Base-by-base conservation (phyloP, 2,113 vertebrate species). In the Myrmophylax atrothorax region DNA sequence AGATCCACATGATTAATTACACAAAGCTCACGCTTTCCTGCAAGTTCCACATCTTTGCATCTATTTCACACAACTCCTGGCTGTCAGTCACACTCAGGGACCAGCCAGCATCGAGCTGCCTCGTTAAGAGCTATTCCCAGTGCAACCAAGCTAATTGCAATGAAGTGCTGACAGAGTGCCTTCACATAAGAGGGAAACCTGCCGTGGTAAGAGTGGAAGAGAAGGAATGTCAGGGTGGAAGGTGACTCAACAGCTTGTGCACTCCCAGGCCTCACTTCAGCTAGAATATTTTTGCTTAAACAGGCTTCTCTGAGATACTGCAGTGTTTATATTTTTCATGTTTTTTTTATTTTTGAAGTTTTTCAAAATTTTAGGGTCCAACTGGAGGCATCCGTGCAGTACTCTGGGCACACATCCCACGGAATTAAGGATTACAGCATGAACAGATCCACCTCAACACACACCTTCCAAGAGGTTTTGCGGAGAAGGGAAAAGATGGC, bases 361-460 rank as follows among this genome's bases (percentile, higher is more conserved):
- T 64, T 72, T 53, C 29, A 68, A 35, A 87, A 37, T 26, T 82
- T 59, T 56, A 28, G 7, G 5, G 31, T 63, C 47, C 4, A 60
- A 7, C 26, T 42, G 22, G 35, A 84, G 35, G 29, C 0, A 0
- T 2, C 29, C 2, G 0, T 29, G 14, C 37, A 79, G 33, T 47
- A 28, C 47, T 73, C 47, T 18, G 9, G 59, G 62, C 74, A 72
- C 4, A 1, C 15, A 35, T 37, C 25, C 37, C 35, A 56, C 18
- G 50, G 50, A 87, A 70, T 31, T 26, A 62, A 87, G 15, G 53
- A 35, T 40, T 49, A n/a, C n/a, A 62, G 35, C 16, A 8, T 25
- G 16, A 58, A 64, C 6, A 33, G 5, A 66, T 12, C 33, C 37
- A 60, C n/a, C 46, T 46, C 2, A 1, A 42, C 49, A 17, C 25